Base-by-base conservation (phyloP, 2,113 vertebrate species). In the Cyanistes caeruleus region DNA sequence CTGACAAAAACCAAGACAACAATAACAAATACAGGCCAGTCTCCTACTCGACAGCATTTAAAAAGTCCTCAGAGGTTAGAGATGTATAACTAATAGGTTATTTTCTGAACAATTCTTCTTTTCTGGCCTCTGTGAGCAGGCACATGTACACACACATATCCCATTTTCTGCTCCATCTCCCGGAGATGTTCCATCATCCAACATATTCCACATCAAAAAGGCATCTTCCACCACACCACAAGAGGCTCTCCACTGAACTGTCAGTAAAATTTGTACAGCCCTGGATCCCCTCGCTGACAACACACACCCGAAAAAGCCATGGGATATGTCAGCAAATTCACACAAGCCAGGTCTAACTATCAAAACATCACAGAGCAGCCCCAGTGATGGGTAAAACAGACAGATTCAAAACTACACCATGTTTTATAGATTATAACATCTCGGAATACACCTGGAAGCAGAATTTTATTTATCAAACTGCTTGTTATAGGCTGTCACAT, bases 391-490 rank as follows among this genome's bases (percentile, higher is more conserved):
- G 39, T 30, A 35, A 39, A 89, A 87, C 15, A 84, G 78, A 65
- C 63, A 86, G 52, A 81, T 33, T 48, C 87, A 72, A 91, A 95
- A 77, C 65, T 37, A 39, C 24, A 72, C 55, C 27, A 84, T 91
- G 58, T 79, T 97, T 96, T 91, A 94, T 65, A 89, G 84, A 95
- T 95, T 78, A 69, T 35, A 96, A 65, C 87, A 94, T 72, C 63
- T 76, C 78, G 0, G 82, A 94, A 88, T 39, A 91, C 67, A 94
- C 80, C 95, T 69, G 59, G 78, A 89, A 92, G 80, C 44, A 79
- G 65, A 68, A 33, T 85, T 95, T 95, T 87, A 93, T 90, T 95
- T 95, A 96, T 96, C 96, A 91, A 96, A 87, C 67, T 90, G 48
- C 49, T 80, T 82, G 79, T 83, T 95, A 91, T 13, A 94, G 87